These are phyloP conservation scores for Hyla sarda DNA, from an alignment of 2,113 vertebrate genomes.

Conservation along the genomic window DNA sequence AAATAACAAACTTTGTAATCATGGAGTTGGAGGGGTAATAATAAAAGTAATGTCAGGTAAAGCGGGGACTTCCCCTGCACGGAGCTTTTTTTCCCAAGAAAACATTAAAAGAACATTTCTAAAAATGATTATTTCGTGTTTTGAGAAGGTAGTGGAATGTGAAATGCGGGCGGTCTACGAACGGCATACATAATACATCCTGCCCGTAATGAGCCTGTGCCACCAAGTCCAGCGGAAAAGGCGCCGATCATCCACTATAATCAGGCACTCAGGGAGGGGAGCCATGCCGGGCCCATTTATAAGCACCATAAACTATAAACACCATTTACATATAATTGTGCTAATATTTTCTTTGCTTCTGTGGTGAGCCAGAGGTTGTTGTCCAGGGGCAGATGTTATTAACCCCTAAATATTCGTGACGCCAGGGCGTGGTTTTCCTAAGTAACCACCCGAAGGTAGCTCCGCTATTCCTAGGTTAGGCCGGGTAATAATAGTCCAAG, in stretches of 20 bases:
- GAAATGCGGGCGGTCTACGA: not conserved
- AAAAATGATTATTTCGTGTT: not conserved
- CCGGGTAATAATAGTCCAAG: too few relatives aligned
- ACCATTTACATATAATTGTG: not conserved
- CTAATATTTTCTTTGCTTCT: not conserved
- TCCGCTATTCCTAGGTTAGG: too few relatives aligned
- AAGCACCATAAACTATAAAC: not conserved
- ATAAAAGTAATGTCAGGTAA: slow-evolving; percentile 4
- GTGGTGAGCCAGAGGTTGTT: too few relatives aligned
- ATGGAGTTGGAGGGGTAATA: not conserved
- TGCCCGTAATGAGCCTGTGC: slow-evolving; percentile 5
- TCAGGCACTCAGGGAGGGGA: not conserved
- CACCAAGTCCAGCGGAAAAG: not conserved
- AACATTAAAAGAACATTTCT: not conserved
- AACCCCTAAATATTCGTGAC: too few relatives aligned
- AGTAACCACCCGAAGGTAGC: too few relatives aligned
- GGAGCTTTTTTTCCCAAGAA: not conserved
- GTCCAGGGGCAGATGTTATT: too few relatives aligned
- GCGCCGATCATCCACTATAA: not conserved
- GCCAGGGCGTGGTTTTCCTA: too few relatives aligned
- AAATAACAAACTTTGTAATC: not conserved
- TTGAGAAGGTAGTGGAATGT: not conserved
- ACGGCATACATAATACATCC: not conserved
- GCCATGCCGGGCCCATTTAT: not conserved
- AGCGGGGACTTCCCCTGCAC: not conserved